Evolutionary conservation across 2,113 vertebrate genomes (phyloP).

Genomic region (Urocitellus parryii): DNA sequence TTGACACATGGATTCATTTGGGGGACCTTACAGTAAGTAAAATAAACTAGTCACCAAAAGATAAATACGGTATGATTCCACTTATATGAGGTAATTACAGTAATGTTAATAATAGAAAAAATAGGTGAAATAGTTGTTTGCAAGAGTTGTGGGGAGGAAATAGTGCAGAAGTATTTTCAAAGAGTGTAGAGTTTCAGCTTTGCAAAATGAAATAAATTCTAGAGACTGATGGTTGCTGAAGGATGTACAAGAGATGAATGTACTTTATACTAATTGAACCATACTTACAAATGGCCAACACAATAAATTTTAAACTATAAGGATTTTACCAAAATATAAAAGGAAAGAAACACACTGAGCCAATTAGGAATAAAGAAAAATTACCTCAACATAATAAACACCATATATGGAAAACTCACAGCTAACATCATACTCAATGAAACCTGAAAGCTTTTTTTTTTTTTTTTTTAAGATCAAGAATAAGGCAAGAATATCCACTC

Average conservation of each 20-base stretch:
- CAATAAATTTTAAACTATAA: background rate
- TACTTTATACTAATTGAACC: background rate
- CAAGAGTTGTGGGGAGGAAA: background rate
- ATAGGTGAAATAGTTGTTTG: background rate
- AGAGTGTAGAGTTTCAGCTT: background rate
- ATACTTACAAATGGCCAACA: background rate
- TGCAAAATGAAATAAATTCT: background rate
- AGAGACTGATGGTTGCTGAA: background rate
- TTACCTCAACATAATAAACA: background rate
- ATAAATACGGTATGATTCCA: background rate
- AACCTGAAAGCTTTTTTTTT: background rate
- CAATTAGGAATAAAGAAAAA: background rate
- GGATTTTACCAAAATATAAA: background rate
- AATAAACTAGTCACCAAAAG: background rate
- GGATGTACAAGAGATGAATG: background rate
- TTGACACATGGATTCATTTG: background rate
- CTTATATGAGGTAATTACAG: background rate
- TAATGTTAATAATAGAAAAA: background rate
- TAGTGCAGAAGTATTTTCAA: background rate
- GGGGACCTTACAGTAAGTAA: background rate
- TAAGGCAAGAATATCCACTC: background rate
- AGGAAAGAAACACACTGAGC: background rate
- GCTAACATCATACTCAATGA: background rate
- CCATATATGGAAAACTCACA: background rate
- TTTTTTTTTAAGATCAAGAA: background rate